Conservation (phyloP, 2,797 vertebrate genomes). For the Bufotes viridis region DNA sequence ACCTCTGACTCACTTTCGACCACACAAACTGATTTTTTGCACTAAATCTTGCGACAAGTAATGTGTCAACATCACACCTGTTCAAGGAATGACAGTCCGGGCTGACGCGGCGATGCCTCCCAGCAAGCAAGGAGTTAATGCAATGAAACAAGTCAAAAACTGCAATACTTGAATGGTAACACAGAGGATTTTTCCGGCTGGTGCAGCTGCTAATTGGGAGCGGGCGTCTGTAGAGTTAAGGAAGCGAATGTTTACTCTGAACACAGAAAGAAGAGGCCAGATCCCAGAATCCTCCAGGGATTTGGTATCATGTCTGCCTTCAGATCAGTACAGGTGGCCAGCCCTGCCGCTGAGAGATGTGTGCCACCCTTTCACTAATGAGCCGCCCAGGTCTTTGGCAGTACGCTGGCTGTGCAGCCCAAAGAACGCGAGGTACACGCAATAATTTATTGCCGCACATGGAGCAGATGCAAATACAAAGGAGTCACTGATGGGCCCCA, state of each 20-base stretch:
- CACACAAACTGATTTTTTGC: slow-evolving; percentile 56
- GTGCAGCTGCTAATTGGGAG: not conserved
- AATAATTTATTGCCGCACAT: slow-evolving; percentile 20
- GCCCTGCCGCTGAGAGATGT: slow-evolving; percentile 18
- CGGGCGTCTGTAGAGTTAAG: slow-evolving; percentile 7
- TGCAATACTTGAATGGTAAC: not conserved
- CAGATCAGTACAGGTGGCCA: slow-evolving; percentile 56
- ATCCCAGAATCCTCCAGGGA: slow-evolving; percentile 38
- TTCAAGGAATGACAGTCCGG: not conserved
- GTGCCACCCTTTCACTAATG: slow-evolving; percentile 22
- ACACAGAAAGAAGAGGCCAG: slow-evolving; percentile 30
- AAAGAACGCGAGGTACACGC: not conserved
- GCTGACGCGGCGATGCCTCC: not conserved
- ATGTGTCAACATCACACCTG: slow-evolving; percentile 57
- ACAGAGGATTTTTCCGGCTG: not conserved
- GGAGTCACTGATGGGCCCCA: not conserved
- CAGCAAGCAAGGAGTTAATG: not conserved
- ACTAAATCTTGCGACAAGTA: slow-evolving; percentile 32
- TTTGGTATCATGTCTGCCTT: slow-evolving; percentile 35
- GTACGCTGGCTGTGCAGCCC: not conserved
- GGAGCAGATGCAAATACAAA: slow-evolving; percentile 24
- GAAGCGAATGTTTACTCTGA: slow-evolving; percentile 39
- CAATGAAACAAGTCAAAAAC: not conserved
- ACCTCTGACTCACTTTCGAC: slow-evolving; percentile 53
- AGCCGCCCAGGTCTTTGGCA: not conserved